These are phyloP conservation scores for Myrmecophaga tridactyla DNA, from an alignment of 2,113 vertebrate genomes.

Conservation along the genomic window DNA sequence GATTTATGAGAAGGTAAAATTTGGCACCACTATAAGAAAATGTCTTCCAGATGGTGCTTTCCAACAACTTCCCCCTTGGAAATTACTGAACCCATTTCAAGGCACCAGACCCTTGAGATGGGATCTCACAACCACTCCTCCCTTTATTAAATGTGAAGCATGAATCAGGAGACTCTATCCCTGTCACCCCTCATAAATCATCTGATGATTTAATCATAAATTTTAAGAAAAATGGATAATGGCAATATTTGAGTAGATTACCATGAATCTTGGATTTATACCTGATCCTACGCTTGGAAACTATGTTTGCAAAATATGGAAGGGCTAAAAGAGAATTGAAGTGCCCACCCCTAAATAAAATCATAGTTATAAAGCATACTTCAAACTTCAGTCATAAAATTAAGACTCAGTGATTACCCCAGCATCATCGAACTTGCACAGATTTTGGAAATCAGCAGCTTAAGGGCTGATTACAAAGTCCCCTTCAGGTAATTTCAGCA, in stretches of 20 bases:
- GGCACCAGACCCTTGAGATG: neutral
- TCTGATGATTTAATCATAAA: slow-evolving; percentile 21
- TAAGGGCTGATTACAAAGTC: neutral
- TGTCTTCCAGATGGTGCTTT: slow-evolving; percentile 51
- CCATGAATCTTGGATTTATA: slow-evolving; percentile 14
- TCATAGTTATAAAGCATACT: slow-evolving; percentile 7
- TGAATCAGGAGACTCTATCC: slow-evolving; percentile 8
- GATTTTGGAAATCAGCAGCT: slow-evolving; percentile 10
- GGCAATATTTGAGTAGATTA: neutral
- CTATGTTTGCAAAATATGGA: slow-evolving; percentile 38
- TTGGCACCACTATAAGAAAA: slow-evolving; percentile 23
- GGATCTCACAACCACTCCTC: neutral
- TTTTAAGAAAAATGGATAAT: slow-evolving; percentile 28
- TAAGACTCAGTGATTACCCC: neutral
- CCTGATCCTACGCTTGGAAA: neutral
- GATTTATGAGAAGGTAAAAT: slow-evolving; percentile 60
- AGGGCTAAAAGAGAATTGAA: slow-evolving; percentile 13
- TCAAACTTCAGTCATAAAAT: slow-evolving; percentile 4
- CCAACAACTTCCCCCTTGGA: slow-evolving; percentile 42
- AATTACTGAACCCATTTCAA: slow-evolving; percentile 25
- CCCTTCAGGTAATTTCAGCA: slow-evolving; percentile 30
- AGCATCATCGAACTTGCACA: neutral
- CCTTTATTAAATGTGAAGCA: slow-evolving; percentile 42
- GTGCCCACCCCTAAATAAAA: slow-evolving; percentile 31
- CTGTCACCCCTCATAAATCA: slow-evolving; percentile 27